Conservation (phyloP, 2,888 invertebrate species). For the Sylvicola fuscatus region DNA sequence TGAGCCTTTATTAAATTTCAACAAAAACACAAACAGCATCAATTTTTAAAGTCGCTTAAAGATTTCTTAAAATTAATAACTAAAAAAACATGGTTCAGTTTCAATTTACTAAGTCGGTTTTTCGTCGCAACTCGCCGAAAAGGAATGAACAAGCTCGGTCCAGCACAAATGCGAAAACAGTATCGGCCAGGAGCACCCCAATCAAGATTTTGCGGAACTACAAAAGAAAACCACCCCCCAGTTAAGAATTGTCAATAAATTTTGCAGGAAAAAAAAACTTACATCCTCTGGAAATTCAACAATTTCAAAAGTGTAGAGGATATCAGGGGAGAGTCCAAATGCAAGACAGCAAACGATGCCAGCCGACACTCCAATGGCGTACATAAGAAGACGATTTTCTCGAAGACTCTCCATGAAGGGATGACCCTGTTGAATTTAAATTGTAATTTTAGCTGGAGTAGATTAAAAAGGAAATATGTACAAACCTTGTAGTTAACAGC, state of each 20-base stretch:
- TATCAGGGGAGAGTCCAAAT: slow-evolving; percentile 63
- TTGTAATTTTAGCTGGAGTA: background rate
- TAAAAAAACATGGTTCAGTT: too few species aligned
- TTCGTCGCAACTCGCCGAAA: slow-evolving; percentile 54
- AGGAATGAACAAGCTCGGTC: slow-evolving; percentile 72
- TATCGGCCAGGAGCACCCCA: slow-evolving; percentile 64
- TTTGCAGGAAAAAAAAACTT: slow-evolving; percentile 21
- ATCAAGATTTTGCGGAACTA: slow-evolving; percentile 82
- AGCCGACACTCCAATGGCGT: slow-evolving; percentile 71
- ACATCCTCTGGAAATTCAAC: slow-evolving; percentile 85
- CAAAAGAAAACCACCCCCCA: slow-evolving; percentile 25
- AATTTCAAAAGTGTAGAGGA: slow-evolving; percentile 83
- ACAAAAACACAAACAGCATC: too few species aligned
- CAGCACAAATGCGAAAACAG: slow-evolving; percentile 62
- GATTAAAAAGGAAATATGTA: slow-evolving; percentile 4
- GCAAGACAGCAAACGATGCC: slow-evolving; percentile 67
- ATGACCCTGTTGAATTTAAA: slow-evolving; percentile 48
- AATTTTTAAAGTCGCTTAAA: too few species aligned
- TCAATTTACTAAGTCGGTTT: too few species aligned
- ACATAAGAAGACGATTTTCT: slow-evolving; percentile 82
- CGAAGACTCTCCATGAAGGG: slow-evolving; percentile 95
- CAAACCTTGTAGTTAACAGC: slow-evolving; percentile 95
- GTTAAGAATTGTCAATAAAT: slow-evolving; percentile 5
- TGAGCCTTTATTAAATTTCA: too few species aligned
- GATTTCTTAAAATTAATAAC: too few species aligned